Evolutionary conservation across 2,113 vertebrate genomes (phyloP).

Genomic region (Xerus inauris): DNA sequence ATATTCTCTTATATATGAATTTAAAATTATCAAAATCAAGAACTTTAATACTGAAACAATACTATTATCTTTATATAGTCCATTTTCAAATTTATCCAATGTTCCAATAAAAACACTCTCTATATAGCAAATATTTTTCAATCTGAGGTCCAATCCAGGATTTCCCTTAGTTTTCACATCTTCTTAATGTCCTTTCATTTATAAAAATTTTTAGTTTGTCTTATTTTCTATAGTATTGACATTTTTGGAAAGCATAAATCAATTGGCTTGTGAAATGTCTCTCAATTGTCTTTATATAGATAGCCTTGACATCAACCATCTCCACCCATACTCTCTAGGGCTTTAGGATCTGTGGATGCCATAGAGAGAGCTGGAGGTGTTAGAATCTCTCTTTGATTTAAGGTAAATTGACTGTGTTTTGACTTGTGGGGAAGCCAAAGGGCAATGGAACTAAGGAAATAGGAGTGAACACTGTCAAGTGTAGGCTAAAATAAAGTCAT

Average conservation of each 20-base stretch:
- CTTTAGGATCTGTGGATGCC: not conserved
- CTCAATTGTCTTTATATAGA: constrained; percentile 26
- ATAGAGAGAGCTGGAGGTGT: not conserved
- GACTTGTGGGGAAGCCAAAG: constrained; percentile 59
- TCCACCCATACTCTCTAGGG: not conserved
- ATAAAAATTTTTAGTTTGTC: constrained; percentile 3
- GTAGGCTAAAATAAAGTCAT: constrained; percentile 31
- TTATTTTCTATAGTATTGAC: not conserved
- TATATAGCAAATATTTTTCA: constrained; percentile 38
- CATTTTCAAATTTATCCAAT: constrained; percentile 27
- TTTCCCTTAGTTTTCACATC: not conserved
- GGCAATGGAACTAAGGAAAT: constrained; percentile 47
- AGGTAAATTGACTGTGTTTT: constrained; percentile 63
- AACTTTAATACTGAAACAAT: constrained; percentile 8
- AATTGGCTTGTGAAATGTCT: constrained; percentile 11
- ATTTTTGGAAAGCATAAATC: constrained; percentile 45
- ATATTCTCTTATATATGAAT: not conserved
- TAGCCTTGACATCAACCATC: not conserved
- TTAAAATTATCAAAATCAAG: constrained; percentile 29
- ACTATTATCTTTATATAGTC: not conserved
- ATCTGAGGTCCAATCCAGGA: not conserved
- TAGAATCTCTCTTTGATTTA: constrained; percentile 33
- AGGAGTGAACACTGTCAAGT: constrained; percentile 47
- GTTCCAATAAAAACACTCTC: not conserved
- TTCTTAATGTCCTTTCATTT: constrained; percentile 29